Evolutionary conservation across 2,113 vertebrate species (phyloP).

Genomic region (Cyrtonyx montezumae): DNA sequence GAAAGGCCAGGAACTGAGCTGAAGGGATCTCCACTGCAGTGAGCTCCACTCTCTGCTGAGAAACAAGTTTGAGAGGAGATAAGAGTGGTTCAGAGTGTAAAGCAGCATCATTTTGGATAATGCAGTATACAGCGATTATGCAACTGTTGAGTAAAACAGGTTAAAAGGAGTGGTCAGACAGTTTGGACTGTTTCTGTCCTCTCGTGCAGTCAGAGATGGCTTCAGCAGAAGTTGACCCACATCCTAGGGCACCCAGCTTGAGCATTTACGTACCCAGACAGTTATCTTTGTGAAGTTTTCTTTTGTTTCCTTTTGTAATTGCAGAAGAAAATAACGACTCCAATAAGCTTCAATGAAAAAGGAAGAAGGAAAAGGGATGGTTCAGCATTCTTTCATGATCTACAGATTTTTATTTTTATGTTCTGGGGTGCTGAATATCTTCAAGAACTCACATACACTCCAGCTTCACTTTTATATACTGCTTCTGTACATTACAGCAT

Average conservation of each 20-base stretch:
- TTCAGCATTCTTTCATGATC: not conserved
- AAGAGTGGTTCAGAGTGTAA: not conserved
- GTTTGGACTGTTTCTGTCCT: not conserved
- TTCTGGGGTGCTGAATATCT: not conserved
- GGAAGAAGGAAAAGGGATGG: not conserved
- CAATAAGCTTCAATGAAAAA: not conserved
- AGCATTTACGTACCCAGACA: not conserved
- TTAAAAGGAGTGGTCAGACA: not conserved
- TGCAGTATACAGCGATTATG: not conserved
- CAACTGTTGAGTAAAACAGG: not conserved
- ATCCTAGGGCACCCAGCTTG: not conserved
- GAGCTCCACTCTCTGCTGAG: not conserved
- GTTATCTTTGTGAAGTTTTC: not conserved
- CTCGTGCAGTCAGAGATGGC: not conserved
- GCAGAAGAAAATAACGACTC: not conserved
- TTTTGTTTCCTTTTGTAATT: not conserved
- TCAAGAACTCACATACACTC: not conserved
- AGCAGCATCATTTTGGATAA: accelerated
- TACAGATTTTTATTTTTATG: not conserved
- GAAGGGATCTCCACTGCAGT: not conserved
- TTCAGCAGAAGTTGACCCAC: not conserved
- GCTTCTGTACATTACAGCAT: not conserved
- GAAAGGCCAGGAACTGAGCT: not conserved
- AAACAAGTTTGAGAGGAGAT: not conserved
- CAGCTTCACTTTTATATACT: not conserved